Base-by-base conservation (phyloP, 2,888 invertebrate species). In the Electrophaes corylata region DNA sequence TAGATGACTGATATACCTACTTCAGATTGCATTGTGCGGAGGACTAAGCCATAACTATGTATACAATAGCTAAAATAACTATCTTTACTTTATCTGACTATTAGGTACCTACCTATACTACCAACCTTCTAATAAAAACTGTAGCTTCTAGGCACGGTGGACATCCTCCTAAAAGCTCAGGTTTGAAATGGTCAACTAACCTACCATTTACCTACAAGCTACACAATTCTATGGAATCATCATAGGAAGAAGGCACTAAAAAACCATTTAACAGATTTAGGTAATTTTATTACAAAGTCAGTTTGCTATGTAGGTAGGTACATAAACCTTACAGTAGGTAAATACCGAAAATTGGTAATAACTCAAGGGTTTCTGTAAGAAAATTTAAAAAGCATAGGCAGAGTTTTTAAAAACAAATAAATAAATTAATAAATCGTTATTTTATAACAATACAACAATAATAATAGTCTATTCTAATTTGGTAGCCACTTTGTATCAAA, bases 371-470 rank as follows among this genome's bases (percentile, higher is more conserved):
- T 35, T 20, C 35, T 35, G 35, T 20, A 12, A 23, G n/a, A 40
- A 33, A 43, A 55, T 35, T 35, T 18, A 19, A 43, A 47, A 20
- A 4, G 33, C 26, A 29, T 33, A 51, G 41, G 47, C 40, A 19
- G 18, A 23, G 14, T 39, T 41, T 54, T 29, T 16, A 29, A 31
- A 44, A 48, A 44, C 12, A 45, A 56, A 56, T 56, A 43, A 48
- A 46, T 57, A 48, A 16, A 37, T 49, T 14, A 51, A 43, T n/a
- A 4, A 33, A 10, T 50, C 41, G 52, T 43, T 52, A 52, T 44
- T 47, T 39, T 39, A 60, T 55, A 51, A 59, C 58, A 57, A 43
- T 41, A 39, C 11, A 49, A 39, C 20, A 35, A 44, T 43, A 55
- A 59, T 33, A 40, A 47, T 51, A 44, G 26, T 18, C 6, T 20